phyloP scores from a whole-genome alignment of 2,888 invertebrate genomes.

The Ophraella communa region DNA sequence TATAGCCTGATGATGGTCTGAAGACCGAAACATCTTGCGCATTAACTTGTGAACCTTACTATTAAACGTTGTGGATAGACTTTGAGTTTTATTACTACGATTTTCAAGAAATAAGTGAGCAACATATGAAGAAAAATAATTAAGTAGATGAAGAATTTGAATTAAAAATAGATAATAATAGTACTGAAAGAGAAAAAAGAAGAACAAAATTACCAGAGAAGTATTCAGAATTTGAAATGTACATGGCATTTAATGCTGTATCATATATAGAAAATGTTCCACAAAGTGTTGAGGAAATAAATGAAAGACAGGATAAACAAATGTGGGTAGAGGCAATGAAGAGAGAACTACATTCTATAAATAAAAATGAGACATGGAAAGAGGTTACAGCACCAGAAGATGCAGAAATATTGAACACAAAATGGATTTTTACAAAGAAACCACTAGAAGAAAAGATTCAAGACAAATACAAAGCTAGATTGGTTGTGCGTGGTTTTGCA shows the following conservation, averaged over 20 bases:
- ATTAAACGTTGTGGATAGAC: too few species aligned
- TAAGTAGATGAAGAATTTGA: background rate
- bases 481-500: constrained; percentile 32
- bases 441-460: constrained; percentile 43
- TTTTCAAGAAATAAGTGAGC: too few species aligned
- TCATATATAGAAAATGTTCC: constrained; percentile 34
- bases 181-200: constrained; percentile 16
- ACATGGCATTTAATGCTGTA: constrained; percentile 37
- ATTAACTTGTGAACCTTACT: too few species aligned
- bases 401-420: constrained; percentile 35
- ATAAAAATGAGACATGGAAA: constrained; percentile 37
- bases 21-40: too few species aligned
- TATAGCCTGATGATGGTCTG: too few species aligned
- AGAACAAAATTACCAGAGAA: constrained; percentile 16
- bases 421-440: constrained; percentile 34
- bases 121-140: too few species aligned
- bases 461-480: constrained; percentile 42
- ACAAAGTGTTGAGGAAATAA: constrained; percentile 25
- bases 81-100: too few species aligned
- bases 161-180: constrained; percentile 8
- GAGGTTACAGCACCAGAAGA: background rate
- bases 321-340: constrained; percentile 34
- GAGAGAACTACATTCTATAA: too few species aligned
- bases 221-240: constrained; percentile 36
- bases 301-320: constrained; percentile 29